phyloP scores from a whole-genome alignment of 1,140 invertebrate genomes.

The Teleogryllus occipitalis region DNA sequence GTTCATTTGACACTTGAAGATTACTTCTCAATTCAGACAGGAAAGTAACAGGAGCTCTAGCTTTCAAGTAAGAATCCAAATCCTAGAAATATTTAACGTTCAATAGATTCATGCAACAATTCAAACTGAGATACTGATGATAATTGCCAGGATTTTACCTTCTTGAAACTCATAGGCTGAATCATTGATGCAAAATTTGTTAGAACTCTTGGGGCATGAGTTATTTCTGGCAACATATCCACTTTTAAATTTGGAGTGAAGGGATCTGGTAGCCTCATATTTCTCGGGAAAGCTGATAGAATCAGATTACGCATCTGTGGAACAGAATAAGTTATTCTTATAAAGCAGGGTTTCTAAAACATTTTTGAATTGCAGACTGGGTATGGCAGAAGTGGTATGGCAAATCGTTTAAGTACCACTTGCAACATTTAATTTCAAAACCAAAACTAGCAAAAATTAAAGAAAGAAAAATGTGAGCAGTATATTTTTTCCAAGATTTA shows the following conservation, averaged over 20 bases:
- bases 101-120: background rate
- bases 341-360: too few species aligned
- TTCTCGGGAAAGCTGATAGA: slow-evolving; percentile 92
- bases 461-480: too few species aligned
- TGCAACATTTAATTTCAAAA: too few species aligned
- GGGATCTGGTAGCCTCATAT: slow-evolving; percentile 96
- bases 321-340: background rate
- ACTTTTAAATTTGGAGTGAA: slow-evolving; percentile 97
- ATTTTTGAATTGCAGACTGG: too few species aligned
- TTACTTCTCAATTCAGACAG: slow-evolving; percentile 83
- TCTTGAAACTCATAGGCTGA: slow-evolving; percentile 80
- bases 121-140: background rate
- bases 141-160: slow-evolving; percentile 37
- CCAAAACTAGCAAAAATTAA: too few species aligned
- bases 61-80: slow-evolving; percentile 93
- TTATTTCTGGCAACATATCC: slow-evolving; percentile 72
- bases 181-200: slow-evolving; percentile 84
- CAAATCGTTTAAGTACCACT: too few species aligned
- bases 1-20: slow-evolving; percentile 78
- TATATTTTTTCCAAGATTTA: too few species aligned
- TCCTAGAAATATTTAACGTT: slow-evolving; percentile 43
- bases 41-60: slow-evolving; percentile 90
- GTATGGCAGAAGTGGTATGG: too few species aligned
- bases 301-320: slow-evolving; percentile 88
- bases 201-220: slow-evolving; percentile 53